Percentiles rank a stretch among this genome's conserved stretches.
These are phyloP conservation scores for Drosophila stalkeri DNA, from an alignment of 2,888 invertebrate species.

Conservation along the genomic window DNA sequence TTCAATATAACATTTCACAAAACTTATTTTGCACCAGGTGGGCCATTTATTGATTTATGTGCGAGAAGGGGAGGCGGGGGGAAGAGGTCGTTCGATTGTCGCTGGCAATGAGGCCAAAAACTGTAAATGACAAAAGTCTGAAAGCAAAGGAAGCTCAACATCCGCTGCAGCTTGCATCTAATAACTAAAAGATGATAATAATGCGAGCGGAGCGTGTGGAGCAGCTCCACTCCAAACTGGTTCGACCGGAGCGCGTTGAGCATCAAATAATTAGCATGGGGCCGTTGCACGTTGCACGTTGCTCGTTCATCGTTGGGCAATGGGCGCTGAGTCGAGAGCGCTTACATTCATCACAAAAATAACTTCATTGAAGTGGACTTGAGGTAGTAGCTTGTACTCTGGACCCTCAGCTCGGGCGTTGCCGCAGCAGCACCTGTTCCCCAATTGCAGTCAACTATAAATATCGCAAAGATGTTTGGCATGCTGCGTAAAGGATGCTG, in stretches of 20 bases:
- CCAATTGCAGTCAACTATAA: slow-evolving; percentile 67
- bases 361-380: slow-evolving; percentile 62
- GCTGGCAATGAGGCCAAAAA: slow-evolving; percentile 57
- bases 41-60: slow-evolving; percentile 75
- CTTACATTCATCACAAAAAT: slow-evolving; percentile 68
- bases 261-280: slow-evolving; percentile 68
- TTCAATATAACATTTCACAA: slow-evolving; percentile 72
- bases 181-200: slow-evolving; percentile 76
- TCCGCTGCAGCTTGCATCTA: slow-evolving; percentile 78
- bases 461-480: slow-evolving; percentile 78
- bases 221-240: slow-evolving; percentile 56
- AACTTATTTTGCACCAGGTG: slow-evolving; percentile 76
- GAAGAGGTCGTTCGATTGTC: slow-evolving; percentile 14
- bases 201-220: slow-evolving; percentile 38
- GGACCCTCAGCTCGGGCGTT: slow-evolving; percentile 59
- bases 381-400: neutral
- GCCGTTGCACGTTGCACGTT: slow-evolving; percentile 1
- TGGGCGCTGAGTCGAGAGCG: slow-evolving; percentile 47
- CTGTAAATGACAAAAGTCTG: slow-evolving; percentile 75
- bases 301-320: slow-evolving; percentile 15
- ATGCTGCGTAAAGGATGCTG: slow-evolving; percentile 79
- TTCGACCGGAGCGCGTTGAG: slow-evolving; percentile 47
- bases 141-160: slow-evolving; percentile 71
- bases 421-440: slow-evolving; percentile 71
- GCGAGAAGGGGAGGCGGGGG: slow-evolving; percentile 8